Base-by-base conservation (phyloP, 2,113 vertebrate species). In the Hystrix cristata region DNA sequence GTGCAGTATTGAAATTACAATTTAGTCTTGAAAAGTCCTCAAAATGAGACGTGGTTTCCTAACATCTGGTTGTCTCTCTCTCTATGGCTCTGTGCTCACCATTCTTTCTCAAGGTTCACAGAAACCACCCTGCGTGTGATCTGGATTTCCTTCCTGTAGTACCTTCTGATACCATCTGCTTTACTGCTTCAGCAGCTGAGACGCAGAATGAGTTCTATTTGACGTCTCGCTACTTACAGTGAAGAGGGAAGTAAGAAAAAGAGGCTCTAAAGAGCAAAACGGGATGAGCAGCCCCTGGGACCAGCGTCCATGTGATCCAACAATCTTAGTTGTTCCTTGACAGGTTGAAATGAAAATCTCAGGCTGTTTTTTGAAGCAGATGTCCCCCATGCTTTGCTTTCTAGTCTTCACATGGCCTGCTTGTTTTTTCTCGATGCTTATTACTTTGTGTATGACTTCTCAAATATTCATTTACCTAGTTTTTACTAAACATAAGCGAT, bases 301-400 rank as follows among this genome's bases (percentile, higher is more conserved):
- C 19, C 8, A 83, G 9, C 46, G 78, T 18, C 53, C 53, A 74
- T 79, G 16, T 53, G n/a, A n/a, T 60, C 3, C 3, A 4, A 95
- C 48, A 65, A 72, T 7, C 29, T 94, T 95, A 98, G 87, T 67
- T 92, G 15, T 79, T 96, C 96, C 80, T 91, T 98, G 95, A 94
- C 95, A 96, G 90, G 53, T 96, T 97, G 97, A 96, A 97, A 89
- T 90, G 51, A 96, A 95, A 98, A 94, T 76, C 93, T 89, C 89
- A 79, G 53, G 87, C 23, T 51, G 19, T 25, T 31, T 94, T 94
- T 97, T 80, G 34, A 51, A 95, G 53, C 96, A 81, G 90, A 55
- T 83, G 31, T 51, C 82, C 18, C 43, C 79, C 19, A 3, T 95
- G 87, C 0, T 0, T 11, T 98, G 18, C 38, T 91, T 3, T 94